Base-by-base conservation (phyloP, 2,797 vertebrate species). In the Arctocebus calabarensis region DNA sequence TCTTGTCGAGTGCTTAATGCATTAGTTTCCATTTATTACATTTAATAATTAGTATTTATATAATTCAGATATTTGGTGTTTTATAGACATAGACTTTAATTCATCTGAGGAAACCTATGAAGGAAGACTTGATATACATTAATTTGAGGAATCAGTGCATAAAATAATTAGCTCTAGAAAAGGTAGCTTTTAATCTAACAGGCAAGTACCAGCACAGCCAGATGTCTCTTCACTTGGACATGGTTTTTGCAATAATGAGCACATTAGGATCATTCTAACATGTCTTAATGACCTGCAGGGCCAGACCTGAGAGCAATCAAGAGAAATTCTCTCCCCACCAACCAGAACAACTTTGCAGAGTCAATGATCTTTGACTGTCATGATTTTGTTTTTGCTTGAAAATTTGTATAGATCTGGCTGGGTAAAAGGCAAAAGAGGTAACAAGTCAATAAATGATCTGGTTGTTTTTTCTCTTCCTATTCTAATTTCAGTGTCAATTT, bases 181-280 rank as follows among this genome's bases (percentile, higher is more conserved):
- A 83, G 34, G 2, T 25, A 89, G 48, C 43, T 74, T 92, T 86
- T 94, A 78, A 82, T 91, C 55, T 94, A 61, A 95, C 40, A 81
- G 57, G 70, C 93, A 97, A 77, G 43, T 88, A 94, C 78, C 78
- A 77, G 40, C 71, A 61, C 68, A 96, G 89, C 59, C 90, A 83
- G 79, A 0, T 92, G 3, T 92, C 95, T 92, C 97, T 97, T 92
- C 93, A 97, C 95, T 97, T 88, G 66, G 78, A 95, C 94, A 59
- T 71, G 77, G n/a, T 68, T 74, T 4, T 91, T 97, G 93, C 62
- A 1, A 0, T 97, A 98, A 97, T 92, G 52, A 97, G 88, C 68
- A 10, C 92, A 91, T 97, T 91, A 4, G 75, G 73, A 87, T 90
- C 57, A 59, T 77, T 68, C 66, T 92, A 61, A 70, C 89, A 91